These are phyloP conservation scores for Melanotaenia duboulayi DNA, from an alignment of 2,113 vertebrate species.

Conservation along the genomic window DNA sequence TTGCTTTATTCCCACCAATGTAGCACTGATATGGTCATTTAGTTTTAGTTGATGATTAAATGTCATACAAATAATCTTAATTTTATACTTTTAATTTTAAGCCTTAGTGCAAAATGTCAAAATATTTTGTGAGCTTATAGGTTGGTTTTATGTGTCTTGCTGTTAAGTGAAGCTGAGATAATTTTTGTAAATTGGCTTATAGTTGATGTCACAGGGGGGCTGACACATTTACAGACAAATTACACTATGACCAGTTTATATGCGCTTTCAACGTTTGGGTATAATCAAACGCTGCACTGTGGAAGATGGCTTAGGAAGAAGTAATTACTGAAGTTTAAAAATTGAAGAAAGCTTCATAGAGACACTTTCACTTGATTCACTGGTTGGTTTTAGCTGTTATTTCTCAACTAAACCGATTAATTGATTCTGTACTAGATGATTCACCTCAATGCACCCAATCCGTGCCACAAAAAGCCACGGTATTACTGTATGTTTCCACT, in stretches of 20 bases:
- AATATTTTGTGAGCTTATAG: not conserved
- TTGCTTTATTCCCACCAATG: not conserved
- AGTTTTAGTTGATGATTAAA: conserved; percentile 6
- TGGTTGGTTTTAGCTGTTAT: not conserved
- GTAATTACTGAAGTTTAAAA: not conserved
- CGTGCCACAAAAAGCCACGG: conserved; percentile 4
- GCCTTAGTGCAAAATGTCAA: no score
- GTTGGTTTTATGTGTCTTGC: not conserved
- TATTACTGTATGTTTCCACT: conserved; percentile 18
- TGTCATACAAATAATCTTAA: not conserved
- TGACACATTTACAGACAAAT: not conserved
- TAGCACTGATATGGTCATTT: not conserved
- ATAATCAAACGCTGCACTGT: not conserved
- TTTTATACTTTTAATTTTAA: not conserved
- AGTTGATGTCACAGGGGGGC: not conserved
- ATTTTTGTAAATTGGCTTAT: conserved; percentile 7
- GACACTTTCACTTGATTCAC: not conserved
- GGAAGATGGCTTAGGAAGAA: not conserved
- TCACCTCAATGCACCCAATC: not conserved
- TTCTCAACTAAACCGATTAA: not conserved
- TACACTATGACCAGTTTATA: not conserved
- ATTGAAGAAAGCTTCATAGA: not conserved
- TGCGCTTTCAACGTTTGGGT: not conserved
- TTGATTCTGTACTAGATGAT: conserved; percentile 6
- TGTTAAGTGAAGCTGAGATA: not conserved